These are phyloP conservation scores for Drosophila setosimentum DNA, from an alignment of 2,888 invertebrate genomes.

Conservation along the genomic window DNA sequence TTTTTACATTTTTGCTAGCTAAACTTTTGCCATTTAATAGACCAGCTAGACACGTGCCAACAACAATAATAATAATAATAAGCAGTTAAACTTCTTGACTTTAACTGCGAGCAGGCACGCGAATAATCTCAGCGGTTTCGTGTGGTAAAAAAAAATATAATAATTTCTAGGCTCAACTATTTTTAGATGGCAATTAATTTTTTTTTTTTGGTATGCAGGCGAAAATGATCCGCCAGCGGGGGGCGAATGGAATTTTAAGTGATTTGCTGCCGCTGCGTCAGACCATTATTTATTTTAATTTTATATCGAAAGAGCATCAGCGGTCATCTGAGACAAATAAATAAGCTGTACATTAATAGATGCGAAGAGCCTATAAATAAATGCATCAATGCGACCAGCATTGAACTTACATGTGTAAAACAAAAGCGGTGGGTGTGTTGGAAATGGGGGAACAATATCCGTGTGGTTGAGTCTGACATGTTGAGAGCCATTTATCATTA, in stretches of 20 bases:
- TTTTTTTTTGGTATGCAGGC: constrained; percentile 22
- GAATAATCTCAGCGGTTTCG: constrained; percentile 43
- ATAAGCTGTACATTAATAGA: constrained; percentile 53
- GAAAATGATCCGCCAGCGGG: constrained; percentile 38
- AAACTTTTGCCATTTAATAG: neutral
- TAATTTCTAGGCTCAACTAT: constrained; percentile 38
- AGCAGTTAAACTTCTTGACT: constrained; percentile 41
- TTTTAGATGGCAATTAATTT: constrained; percentile 68
- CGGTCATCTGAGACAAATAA: constrained; percentile 34
- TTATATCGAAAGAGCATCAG: constrained; percentile 12
- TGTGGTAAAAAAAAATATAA: neutral
- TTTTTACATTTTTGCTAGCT: constrained; percentile 2
- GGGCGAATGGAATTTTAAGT: constrained; percentile 72
- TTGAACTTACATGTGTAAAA: constrained; percentile 52
- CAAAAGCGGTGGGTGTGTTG: neutral
- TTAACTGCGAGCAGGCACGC: constrained; percentile 67
- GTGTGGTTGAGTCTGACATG: constrained; percentile 25
- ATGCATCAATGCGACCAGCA: constrained; percentile 54
- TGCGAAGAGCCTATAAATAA: constrained; percentile 59
- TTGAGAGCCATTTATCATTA: constrained; percentile 70
- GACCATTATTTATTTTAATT: constrained; percentile 65
- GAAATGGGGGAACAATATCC: neutral
- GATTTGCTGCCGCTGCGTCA: constrained; percentile 61
- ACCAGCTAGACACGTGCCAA: constrained; percentile 38
- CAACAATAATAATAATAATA: constrained; percentile 24